Evolutionary conservation across 2,888 invertebrate species (phyloP).

Genomic region (Gymnocheta viridis): DNA sequence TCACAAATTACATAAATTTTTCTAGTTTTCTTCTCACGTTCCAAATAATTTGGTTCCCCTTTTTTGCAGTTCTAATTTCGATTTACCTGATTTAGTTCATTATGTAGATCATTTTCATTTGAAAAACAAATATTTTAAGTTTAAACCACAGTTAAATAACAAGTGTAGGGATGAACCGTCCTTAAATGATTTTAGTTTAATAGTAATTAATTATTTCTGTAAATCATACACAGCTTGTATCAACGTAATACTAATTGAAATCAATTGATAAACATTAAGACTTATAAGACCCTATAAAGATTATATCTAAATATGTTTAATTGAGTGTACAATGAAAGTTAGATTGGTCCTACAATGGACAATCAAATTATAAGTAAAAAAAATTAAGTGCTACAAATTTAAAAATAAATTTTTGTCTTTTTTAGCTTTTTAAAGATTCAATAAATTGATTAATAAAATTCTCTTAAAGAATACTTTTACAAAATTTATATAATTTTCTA

Average conservation of each 20-base stretch:
- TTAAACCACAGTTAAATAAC: too few species aligned
- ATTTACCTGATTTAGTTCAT: too few species aligned
- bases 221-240: background rate
- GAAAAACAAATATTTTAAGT: too few species aligned
- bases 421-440: background rate
- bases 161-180: too few species aligned
- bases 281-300: conserved; percentile 3
- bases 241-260: conserved; percentile 28
- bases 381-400: background rate
- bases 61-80: too few species aligned
- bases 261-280: conserved; percentile 36
- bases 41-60: too few species aligned
- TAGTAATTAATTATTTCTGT: too few species aligned
- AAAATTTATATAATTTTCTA: background rate
- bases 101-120: too few species aligned
- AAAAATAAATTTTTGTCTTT: background rate
- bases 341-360: background rate
- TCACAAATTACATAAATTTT: too few species aligned
- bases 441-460: background rate
- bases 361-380: background rate
- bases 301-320: background rate
- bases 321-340: background rate
- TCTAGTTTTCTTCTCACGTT: too few species aligned
- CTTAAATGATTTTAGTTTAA: too few species aligned
- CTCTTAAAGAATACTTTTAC: background rate